These are phyloP conservation scores for Typhlichthys eigenmanni DNA, from an alignment of 2,797 vertebrate species.

Conservation along the genomic window DNA sequence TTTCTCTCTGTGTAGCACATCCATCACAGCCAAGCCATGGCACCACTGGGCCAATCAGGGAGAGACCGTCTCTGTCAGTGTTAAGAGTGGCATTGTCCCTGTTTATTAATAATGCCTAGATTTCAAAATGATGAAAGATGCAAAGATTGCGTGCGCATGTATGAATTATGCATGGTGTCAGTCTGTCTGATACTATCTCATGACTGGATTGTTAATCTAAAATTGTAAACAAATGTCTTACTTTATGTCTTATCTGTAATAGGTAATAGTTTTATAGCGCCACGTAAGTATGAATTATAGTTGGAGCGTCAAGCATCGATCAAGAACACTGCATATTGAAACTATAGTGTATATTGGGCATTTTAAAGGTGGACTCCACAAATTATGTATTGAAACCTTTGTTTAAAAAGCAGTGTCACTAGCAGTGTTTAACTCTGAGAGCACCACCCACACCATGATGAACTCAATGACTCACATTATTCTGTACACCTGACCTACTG, in stretches of 20 bases:
- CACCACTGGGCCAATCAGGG: conserved; percentile 49
- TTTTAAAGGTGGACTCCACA: conserved; percentile 8
- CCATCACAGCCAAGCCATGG: conserved; percentile 44
- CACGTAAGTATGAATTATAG: conserved; percentile 45
- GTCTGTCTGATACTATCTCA: conserved; percentile 1
- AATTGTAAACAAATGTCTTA: too few species aligned
- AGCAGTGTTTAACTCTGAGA: too few species aligned
- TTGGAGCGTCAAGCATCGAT: conserved; percentile 18
- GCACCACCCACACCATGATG: too few species aligned
- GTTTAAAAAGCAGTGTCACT: too few species aligned
- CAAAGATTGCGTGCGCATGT: conserved; percentile 6
- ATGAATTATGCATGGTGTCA: neutral
- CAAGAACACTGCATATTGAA: conserved; percentile 38
- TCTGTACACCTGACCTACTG: too few species aligned
- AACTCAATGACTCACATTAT: too few species aligned
- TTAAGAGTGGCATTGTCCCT: conserved; percentile 27
- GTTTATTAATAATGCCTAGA: conserved; percentile 35
- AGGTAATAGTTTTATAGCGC: conserved; percentile 1
- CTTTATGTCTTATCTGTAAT: too few species aligned
- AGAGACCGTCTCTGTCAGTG: conserved; percentile 51
- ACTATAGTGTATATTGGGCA: conserved; percentile 23
- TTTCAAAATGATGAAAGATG: conserved; percentile 20
- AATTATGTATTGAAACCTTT: too few species aligned
- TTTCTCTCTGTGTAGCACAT: conserved; percentile 38
- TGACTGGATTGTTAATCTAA: conserved; percentile 4